A percentile compares a stretch with the other conserved stretches of the same genome.
phyloP scores from a whole-genome alignment of 2,113 vertebrate genomes.

The Eulemur macaco region DNA sequence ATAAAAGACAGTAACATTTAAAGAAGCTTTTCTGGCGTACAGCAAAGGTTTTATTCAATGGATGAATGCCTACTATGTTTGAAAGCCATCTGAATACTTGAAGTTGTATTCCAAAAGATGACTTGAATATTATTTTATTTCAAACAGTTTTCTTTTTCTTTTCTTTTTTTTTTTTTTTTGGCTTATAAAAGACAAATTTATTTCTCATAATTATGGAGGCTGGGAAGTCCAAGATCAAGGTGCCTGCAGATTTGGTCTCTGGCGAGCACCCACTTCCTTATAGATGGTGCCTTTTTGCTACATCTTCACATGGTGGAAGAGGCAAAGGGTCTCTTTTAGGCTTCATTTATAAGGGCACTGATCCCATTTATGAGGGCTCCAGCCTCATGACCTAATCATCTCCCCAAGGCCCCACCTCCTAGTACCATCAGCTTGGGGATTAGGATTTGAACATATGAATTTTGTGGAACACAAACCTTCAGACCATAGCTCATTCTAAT shows the following conservation, averaged over 20 bases:
- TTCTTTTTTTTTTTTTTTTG: too few species aligned
- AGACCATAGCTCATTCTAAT: not conserved
- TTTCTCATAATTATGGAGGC: not conserved
- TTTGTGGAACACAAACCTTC: not conserved
- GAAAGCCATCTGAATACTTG: conserved; percentile 40
- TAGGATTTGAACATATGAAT: not conserved
- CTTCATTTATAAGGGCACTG: not conserved
- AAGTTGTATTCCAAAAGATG: conserved; percentile 34
- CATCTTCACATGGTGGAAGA: not conserved
- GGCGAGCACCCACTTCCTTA: not conserved
- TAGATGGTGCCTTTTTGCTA: not conserved
- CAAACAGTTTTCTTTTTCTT: not conserved
- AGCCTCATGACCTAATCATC: not conserved
- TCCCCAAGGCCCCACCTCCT: not conserved
- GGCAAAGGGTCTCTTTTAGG: not conserved
- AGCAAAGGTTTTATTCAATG: conserved; percentile 41
- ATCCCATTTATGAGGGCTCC: not conserved
- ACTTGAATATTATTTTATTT: conserved; percentile 32
- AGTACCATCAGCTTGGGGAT: not conserved
- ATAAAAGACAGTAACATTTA: conserved; percentile 34
- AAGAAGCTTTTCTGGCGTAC: not conserved
- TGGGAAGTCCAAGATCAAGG: not conserved
- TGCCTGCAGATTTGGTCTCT: not conserved
- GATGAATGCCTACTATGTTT: conserved; percentile 29
- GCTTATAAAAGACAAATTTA: not conserved